These are phyloP conservation scores for Sciurus vulgaris DNA, from an alignment of 2,797 vertebrate genomes.

Conservation along the genomic window DNA sequence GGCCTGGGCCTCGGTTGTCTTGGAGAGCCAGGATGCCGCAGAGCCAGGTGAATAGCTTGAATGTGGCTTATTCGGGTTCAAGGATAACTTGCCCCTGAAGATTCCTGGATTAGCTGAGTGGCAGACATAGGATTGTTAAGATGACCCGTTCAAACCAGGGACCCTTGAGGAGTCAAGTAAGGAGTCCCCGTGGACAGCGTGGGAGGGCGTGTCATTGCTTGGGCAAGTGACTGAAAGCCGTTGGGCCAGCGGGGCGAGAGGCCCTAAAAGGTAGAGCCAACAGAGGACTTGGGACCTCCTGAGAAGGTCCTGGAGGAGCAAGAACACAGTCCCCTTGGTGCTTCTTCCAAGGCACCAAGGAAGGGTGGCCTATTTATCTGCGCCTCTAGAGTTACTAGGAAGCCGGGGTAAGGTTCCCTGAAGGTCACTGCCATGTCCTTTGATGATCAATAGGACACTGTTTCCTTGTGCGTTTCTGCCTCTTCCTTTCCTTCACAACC, in stretches of 20 bases:
- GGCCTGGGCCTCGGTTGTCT: not conserved
- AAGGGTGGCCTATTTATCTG: not conserved
- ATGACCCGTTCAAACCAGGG: not conserved
- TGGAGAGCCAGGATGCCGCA: not conserved
- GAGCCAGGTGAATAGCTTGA: not conserved
- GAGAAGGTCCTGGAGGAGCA: not conserved
- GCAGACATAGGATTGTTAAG: not conserved
- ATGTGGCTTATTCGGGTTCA: not conserved
- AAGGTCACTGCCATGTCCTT: not conserved
- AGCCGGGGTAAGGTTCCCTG: not conserved
- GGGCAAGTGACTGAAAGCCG: not conserved
- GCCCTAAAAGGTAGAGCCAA: not conserved
- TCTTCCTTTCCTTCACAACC: not conserved
- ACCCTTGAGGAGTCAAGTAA: not conserved
- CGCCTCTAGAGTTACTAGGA: not conserved
- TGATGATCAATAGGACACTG: not conserved
- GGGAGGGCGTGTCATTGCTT: not conserved
- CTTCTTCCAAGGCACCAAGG: not conserved
- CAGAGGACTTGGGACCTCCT: not conserved
- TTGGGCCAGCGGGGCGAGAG: not conserved
- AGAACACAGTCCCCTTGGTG: not conserved
- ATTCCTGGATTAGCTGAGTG: not conserved
- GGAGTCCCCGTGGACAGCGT: not conserved
- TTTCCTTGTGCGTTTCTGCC: slow-evolving; percentile 57
- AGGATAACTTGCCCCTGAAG: not conserved